phyloP scores from a whole-genome alignment of 1,140 invertebrate species.

The Phymorhynchus buccinoides region DNA sequence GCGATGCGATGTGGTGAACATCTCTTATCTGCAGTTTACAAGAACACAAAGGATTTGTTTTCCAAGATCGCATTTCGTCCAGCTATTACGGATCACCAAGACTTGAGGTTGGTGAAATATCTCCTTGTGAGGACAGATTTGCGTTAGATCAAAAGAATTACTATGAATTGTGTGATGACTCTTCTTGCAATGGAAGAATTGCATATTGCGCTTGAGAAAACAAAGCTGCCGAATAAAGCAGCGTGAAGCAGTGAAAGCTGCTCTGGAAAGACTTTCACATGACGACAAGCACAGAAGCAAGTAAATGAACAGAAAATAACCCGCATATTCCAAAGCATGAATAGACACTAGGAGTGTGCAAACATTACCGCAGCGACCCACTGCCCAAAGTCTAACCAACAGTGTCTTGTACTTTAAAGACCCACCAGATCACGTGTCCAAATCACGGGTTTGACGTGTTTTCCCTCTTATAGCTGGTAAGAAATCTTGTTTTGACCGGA shows the following conservation, averaged over 20 bases:
- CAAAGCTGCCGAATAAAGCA: neutral
- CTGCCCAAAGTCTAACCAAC: neutral
- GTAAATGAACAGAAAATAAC: neutral
- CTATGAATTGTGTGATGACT: neutral
- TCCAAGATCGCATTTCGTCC: too few species aligned
- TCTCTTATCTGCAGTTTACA: too few species aligned
- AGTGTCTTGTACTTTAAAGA: constrained; percentile 3
- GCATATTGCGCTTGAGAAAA: neutral
- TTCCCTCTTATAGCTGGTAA: too few species aligned
- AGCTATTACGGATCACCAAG: too few species aligned
- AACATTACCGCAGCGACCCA: neutral
- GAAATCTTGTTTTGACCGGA: too few species aligned
- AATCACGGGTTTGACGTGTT: too few species aligned
- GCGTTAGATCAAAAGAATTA: neutral
- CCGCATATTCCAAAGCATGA: neutral
- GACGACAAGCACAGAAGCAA: neutral
- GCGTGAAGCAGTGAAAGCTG: too few species aligned
- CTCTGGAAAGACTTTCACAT: neutral
- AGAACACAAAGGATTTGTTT: too few species aligned
- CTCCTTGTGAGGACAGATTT: neutral
- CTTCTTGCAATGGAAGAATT: neutral
- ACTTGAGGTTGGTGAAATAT: neutral
- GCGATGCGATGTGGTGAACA: too few species aligned
- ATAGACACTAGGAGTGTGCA: neutral
- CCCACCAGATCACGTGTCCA: too few species aligned